phyloP scores from a whole-genome alignment of 1,140 invertebrate species.

The Asbolus verrucosus region DNA sequence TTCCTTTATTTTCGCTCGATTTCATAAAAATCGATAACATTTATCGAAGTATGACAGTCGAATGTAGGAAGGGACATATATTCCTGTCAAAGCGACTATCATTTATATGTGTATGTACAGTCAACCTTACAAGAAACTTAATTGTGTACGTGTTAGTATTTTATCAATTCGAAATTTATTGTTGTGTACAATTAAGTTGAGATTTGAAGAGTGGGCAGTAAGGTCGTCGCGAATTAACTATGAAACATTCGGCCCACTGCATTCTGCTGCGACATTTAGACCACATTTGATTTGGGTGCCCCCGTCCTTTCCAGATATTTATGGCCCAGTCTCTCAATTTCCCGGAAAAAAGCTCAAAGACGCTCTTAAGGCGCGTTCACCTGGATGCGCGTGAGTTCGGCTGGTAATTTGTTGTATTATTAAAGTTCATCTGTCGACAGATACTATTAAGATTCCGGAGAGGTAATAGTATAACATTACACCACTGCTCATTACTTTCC shows the following conservation, averaged over 20 bases:
- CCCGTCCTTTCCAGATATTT: no score
- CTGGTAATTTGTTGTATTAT: conserved; percentile 18
- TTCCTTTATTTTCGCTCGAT: not conserved
- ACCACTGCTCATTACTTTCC: conserved; percentile 39
- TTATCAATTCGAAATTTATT: conserved; percentile 52
- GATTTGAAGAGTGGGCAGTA: conserved; percentile 39
- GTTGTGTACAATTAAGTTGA: conserved; percentile 47
- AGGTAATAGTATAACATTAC: conserved; percentile 38
- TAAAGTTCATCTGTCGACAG: conserved; percentile 22
- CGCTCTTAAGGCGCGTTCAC: not conserved
- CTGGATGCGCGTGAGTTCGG: not conserved
- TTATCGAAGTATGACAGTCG: conserved; percentile 44
- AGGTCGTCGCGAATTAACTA: conserved; percentile 45
- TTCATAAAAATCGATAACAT: conserved; percentile 12
- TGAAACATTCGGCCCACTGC: conserved; percentile 19
- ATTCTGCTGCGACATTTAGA: conserved; percentile 21
- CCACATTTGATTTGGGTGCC: conserved; percentile 7
- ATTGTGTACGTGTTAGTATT: conserved; percentile 53
- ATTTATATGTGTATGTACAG: conserved; percentile 53
- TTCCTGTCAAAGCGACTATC: conserved; percentile 50
- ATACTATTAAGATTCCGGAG: conserved; percentile 34
- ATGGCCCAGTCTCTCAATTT: not conserved
- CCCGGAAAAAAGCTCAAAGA: not conserved
- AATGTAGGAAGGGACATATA: conserved; percentile 52
- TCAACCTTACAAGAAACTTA: conserved; percentile 51